Evolutionary conservation across 2,113 vertebrate genomes (phyloP).

Genomic region (Datnioides undecimradiatus): DNA sequence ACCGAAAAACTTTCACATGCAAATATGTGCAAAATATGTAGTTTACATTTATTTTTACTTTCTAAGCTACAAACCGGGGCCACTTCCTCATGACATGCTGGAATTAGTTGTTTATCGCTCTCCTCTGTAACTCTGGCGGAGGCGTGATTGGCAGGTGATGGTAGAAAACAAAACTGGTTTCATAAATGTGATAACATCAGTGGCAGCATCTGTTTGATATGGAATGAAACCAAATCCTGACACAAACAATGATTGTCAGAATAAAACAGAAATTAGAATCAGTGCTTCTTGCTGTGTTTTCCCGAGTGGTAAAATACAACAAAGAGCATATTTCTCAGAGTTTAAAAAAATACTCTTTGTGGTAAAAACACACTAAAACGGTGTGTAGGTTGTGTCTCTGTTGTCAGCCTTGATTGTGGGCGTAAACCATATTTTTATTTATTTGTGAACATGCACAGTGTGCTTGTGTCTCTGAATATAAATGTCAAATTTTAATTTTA

Average conservation of each 20-base stretch:
- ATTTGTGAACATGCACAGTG: background rate
- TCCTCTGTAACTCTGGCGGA: background rate
- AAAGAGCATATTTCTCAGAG: background rate
- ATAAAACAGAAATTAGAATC: background rate
- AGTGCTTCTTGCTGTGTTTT: background rate
- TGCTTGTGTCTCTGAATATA: too few relatives aligned
- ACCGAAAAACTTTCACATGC: conserved; percentile 51
- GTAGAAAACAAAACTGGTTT: conserved; percentile 20
- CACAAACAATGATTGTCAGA: background rate
- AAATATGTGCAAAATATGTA: conserved; percentile 17
- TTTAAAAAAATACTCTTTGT: background rate
- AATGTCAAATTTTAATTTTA: too few relatives aligned
- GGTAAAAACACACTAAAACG: background rate
- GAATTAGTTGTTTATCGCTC: conserved; percentile 18
- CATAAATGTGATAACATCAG: background rate
- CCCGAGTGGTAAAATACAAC: background rate
- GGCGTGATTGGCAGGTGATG: conserved; percentile 11
- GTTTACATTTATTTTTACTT: conserved; percentile 30
- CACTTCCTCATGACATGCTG: conserved; percentile 21
- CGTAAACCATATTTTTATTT: background rate
- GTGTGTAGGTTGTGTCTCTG: background rate
- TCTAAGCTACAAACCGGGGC: background rate
- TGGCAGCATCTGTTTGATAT: background rate
- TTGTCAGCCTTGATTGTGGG: background rate
- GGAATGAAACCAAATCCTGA: background rate